phyloP scores from a whole-genome alignment of 2,113 vertebrate genomes.

The Coreoperca whiteheadi region DNA sequence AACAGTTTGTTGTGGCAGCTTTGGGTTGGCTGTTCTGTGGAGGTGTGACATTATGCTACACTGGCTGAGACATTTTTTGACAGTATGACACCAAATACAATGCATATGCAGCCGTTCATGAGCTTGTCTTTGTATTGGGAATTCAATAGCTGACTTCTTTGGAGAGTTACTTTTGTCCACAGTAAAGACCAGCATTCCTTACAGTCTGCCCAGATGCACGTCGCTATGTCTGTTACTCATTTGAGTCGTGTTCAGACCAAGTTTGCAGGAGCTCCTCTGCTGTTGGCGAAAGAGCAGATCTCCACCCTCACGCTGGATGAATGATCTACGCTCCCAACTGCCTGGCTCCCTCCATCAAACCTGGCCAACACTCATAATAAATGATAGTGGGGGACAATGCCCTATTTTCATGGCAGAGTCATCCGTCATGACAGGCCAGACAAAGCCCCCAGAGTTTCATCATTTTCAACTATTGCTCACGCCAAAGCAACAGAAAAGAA shows the following conservation, averaged over 20 bases:
- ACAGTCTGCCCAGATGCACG: constrained; percentile 10
- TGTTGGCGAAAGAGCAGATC: constrained; percentile 58
- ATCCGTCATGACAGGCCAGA: constrained; percentile 84
- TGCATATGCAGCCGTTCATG: not conserved
- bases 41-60: constrained; percentile 29
- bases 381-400: constrained; percentile 86
- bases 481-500: constrained; percentile 71
- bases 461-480: constrained; percentile 82
- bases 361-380: constrained; percentile 86
- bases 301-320: constrained; percentile 79
- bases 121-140: not conserved
- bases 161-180: constrained; percentile 15
- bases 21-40: constrained; percentile 12
- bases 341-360: constrained; percentile 82
- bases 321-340: constrained; percentile 80
- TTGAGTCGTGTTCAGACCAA: constrained; percentile 20
- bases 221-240: not conserved
- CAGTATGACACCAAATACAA: constrained; percentile 18
- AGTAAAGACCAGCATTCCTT: not conserved
- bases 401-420: constrained; percentile 84
- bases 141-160: constrained; percentile 23
- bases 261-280: constrained; percentile 45
- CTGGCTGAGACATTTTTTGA: constrained; percentile 15
- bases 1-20: constrained; percentile 26
- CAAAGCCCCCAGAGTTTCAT: constrained; percentile 83